Evolutionary conservation across 2,113 vertebrate genomes (phyloP), one percentile per base, ranked within the genome.

Genomic region (Neotragus moschatus): DNA sequence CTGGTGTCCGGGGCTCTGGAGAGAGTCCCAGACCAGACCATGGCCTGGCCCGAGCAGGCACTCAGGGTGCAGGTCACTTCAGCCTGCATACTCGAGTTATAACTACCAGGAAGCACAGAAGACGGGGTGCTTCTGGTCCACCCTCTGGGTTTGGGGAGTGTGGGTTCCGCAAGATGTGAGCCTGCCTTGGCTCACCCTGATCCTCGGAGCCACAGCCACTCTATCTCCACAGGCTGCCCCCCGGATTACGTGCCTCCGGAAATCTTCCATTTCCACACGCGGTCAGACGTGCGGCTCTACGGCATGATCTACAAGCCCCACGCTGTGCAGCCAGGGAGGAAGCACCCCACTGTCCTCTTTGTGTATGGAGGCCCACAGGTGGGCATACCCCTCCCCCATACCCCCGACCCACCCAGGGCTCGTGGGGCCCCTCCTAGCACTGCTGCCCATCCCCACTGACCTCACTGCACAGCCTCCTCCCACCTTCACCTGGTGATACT

Each of bases 251-350:
- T 99, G 96, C 99, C 99, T 0, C 99, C 99, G 0, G 99, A 99
- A 98, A 99, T 99, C 97, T 99, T 99, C 94, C 99, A 99, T 96
- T 99, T 99, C 98, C 99, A 91, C 25, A 99, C 99, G 0, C 99
- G 99, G 92, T 99, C 99, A 0, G 99, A 99, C 0, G 99, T 99
- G 56, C 99, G 99, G 95, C 99, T 99, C 33, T 99, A 99, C 0
- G 99, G 99, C 73, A 99, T 99, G 99, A 98, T 99, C 66, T 99
- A 99, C 98, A 99, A 99, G 97, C 99, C 99, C 7, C 99, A 99
- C 53, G 99, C 99, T 43, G 98, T 99, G 89, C 99, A 99, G 95
- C 99, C 99, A 0, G 99, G 99, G 88, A 99, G 99, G 99, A 99
- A 99, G 90, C 99, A 99, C 97, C 99, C 99, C 33, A 99, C 99